phyloP scores from a whole-genome alignment of 2,888 invertebrate species.

The Busseola fusca region DNA sequence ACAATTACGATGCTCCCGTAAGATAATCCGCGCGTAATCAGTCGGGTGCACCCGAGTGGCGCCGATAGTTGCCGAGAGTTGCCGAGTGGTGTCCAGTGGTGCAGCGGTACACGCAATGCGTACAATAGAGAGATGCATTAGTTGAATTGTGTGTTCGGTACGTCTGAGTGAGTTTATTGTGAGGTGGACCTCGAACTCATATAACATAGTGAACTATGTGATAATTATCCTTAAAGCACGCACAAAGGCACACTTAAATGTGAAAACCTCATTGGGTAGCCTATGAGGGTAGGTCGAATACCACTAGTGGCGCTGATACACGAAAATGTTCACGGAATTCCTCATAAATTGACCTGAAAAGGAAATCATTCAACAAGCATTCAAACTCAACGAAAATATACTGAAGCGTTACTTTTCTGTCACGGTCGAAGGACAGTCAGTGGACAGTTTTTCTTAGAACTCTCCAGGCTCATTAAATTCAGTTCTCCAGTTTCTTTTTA shows the following conservation, averaged over 20 bases:
- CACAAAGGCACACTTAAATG: neutral
- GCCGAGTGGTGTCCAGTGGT: neutral
- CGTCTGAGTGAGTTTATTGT: constrained; percentile 13
- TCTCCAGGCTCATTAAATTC: neutral
- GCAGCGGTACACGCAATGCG: constrained; percentile 33
- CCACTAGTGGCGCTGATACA: no score
- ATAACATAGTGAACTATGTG: neutral
- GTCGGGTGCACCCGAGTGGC: constrained; percentile 36
- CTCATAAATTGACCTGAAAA: neutral
- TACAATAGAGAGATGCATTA: constrained; percentile 3
- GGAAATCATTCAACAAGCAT: neutral
- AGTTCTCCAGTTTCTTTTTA: neutral
- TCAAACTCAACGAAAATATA: neutral
- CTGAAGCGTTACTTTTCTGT: neutral
- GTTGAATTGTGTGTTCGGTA: constrained; percentile 26
- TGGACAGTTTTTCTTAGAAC: constrained; percentile 4
- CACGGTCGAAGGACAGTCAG: neutral
- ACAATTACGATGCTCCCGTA: constrained; percentile 59
- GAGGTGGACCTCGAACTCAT: neutral
- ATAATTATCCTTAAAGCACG: neutral
- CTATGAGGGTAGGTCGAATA: neutral
- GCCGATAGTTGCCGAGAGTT: constrained; percentile 18
- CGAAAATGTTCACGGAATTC: neutral
- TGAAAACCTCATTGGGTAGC: neutral
- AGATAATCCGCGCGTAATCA: constrained; percentile 58